Conservation (phyloP, 92 coral and sea anemone genomes). For the Paramuricea clavata region DNA sequence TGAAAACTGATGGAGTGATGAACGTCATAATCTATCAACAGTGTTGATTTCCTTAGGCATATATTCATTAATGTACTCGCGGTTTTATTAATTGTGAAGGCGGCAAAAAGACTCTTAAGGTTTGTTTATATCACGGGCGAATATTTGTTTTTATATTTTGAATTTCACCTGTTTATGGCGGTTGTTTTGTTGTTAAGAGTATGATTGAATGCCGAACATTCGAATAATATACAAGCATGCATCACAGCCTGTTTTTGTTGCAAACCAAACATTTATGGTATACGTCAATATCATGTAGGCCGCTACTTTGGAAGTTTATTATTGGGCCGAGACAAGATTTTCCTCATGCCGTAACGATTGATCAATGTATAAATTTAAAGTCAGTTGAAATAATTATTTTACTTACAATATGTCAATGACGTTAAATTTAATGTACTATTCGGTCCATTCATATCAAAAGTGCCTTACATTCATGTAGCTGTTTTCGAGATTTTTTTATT, state of each 20-base stretch:
- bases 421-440: slow-evolving; percentile 2
- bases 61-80: neutral
- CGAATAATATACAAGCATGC: neutral
- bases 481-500: neutral
- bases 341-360: neutral
- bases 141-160: neutral
- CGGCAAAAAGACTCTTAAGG: neutral
- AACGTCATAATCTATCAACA: neutral
- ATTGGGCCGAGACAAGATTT: neutral
- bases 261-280: slow-evolving; percentile 5
- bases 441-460: slow-evolving; percentile 22
- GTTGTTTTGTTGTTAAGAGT: neutral
- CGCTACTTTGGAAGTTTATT: neutral
- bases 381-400: neutral
- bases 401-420: neutral
- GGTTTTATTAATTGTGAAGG: neutral
- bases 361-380: neutral
- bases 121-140: neutral
- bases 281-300: neutral
- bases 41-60: neutral
- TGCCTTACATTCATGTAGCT: neutral
- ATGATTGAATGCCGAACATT: slow-evolving; percentile 12
- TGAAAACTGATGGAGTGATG: neutral
- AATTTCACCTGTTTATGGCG: slow-evolving; percentile 25
- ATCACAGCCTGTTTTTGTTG: slow-evolving; percentile 7